Base-by-base conservation (phyloP, 2,113 vertebrate species). In the Danio rerio region DNA sequence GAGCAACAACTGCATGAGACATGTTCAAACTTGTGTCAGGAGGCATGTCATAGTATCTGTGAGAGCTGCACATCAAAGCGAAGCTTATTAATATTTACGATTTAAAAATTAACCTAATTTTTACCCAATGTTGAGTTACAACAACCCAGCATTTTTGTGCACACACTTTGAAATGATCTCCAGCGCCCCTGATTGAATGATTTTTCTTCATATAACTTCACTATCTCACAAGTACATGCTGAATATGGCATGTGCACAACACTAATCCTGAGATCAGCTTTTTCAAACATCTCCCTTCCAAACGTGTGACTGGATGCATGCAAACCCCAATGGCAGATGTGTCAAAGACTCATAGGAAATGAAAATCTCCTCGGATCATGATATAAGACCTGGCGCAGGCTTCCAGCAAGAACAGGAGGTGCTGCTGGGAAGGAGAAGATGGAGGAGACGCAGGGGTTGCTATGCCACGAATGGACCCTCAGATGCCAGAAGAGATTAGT, bases 331-430 rank as follows among this genome's bases (percentile, higher is more conserved):
- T 18, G 49, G 53, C 74, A 68, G 53, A 70, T 81, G 49, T 58
- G 71, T n/a, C 86, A 70, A 78, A 45, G 72, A 20, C 55, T 45
- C 76, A 74, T 84, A 61, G 87, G 62, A 52, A 84, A 85, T 50
- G 75, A 47, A 84, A 85, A 90, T 87, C 88, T 86, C 10, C 9
- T 5, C 72, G 76, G 81, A 88, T 85, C 80, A 78, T 76, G 80
- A 61, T 53, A 79, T 43, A 86, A 50, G 71, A 81, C 86, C 83
- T 83, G 81, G 73, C 71, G 72, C 56, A 63, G 66, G 40, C 78
- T 59, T 78, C 20, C 87, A 91, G 81, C 84, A 89, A 89, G 85
- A 88, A 80, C 77, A 89, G 86, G 82, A 83, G 80, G 78, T 42
- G 55, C 31, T 12, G 76, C 15, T 10, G 63, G 52, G 72, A 52